Evolutionary conservation across 2,888 invertebrate genomes (phyloP), one percentile per base, ranked within the genome.

Genomic region (Chalcosyrphus nemorum): DNA sequence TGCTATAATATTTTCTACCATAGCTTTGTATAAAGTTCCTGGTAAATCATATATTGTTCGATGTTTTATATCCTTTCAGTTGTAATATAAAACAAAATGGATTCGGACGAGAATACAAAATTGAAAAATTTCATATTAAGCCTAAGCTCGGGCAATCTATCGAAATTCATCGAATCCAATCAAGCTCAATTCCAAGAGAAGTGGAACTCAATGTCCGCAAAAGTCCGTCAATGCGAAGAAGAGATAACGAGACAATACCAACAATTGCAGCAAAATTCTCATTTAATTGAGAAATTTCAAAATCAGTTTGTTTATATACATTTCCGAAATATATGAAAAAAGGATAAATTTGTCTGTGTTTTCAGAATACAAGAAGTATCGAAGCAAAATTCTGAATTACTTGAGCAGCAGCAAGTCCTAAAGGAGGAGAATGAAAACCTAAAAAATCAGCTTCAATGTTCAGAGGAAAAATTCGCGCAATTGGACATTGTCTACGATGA

Each of bases 401-500:
- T 68, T 1, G 41, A 63, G 9, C 24, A 84, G 15, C 68, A 78
- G 2, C 54, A 74, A 27, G 2, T 9, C 2, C 27, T 84, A 7
- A 47, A 63, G 1, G 80, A 70, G 9, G 80, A 84, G n/a, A 84
- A 84, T 38, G 27, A 50, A 7, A 38, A 52, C 7, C 17, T 74
- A 6, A 24, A 38, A 13, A 35, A 54, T 4, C 35, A 70, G 29
- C 45, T 84, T 4, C 56, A 70, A 24, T 38, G 17, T 17, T 61
- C 84, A 2, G 80, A 84, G 5, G 57, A 65, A 19, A 70, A 52
- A 74, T 84, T 84, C 6, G 80, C 80, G 13, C 63, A 84, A 15
- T 17, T 84, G 38, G 84, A 84, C 41, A 70, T 80, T 15, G 29
- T 41, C 9, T 84, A 84, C 19, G 84, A 80, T 50, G 35, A 80